Evolutionary conservation across 2,888 invertebrate genomes (phyloP).

Genomic region (Zootermopsis nevadensis): DNA sequence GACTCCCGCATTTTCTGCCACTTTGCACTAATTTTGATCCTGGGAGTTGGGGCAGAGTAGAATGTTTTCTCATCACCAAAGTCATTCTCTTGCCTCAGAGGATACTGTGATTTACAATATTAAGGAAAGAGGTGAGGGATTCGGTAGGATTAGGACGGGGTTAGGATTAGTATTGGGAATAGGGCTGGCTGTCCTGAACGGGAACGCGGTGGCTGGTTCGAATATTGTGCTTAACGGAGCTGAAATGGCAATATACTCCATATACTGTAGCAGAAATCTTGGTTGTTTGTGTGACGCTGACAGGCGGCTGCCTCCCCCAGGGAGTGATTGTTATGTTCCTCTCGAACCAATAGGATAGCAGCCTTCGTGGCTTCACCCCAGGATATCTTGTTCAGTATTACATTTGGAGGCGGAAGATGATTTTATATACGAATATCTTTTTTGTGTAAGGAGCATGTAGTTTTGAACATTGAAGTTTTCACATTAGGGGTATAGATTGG

Average conservation of each 20-base stretch:
- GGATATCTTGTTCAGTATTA: not conserved
- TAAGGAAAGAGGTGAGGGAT: conserved; percentile 15
- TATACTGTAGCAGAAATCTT: not conserved
- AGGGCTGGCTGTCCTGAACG: too few species aligned
- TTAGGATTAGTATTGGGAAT: conserved; percentile 6
- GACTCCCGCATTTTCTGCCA: conserved; percentile 53
- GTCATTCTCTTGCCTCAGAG: conserved; percentile 42
- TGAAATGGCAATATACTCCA: conserved; percentile 45
- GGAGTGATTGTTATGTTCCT: conserved; percentile 16
- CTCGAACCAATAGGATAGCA: conserved; percentile 18
- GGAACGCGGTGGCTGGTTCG: conserved; percentile 22
- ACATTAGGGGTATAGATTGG: too few species aligned
- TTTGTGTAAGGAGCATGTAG: not conserved
- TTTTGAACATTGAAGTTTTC: too few species aligned
- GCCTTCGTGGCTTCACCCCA: not conserved
- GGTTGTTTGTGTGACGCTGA: not conserved
- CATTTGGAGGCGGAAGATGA: not conserved
- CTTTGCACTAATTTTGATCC: conserved; percentile 54
- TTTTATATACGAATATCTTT: not conserved
- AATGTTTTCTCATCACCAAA: conserved; percentile 14
- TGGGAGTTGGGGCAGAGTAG: conserved; percentile 21
- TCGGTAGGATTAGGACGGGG: conserved; percentile 17
- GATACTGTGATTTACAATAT: conserved; percentile 48
- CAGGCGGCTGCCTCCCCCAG: not conserved
- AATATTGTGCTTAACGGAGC: conserved; percentile 49